A percentile compares a stretch with the other conserved stretches of the same genome.
These are phyloP conservation scores for Pteropus alecto DNA, from an alignment of 2,113 vertebrate genomes.

Conservation along the genomic window DNA sequence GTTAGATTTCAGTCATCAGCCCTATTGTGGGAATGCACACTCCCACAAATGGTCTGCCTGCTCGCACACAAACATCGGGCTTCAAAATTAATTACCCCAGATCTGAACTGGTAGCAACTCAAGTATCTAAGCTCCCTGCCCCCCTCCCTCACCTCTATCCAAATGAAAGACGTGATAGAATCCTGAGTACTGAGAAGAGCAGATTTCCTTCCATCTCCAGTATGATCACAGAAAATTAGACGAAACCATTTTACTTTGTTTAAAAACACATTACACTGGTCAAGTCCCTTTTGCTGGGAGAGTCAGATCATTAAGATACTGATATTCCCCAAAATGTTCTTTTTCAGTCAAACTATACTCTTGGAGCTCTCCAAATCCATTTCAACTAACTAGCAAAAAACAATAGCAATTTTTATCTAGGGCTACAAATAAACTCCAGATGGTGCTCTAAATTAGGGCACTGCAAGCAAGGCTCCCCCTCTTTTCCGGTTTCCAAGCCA, in stretches of 20 bases:
- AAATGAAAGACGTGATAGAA: neutral
- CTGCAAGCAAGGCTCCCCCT: neutral
- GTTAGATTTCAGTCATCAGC: neutral
- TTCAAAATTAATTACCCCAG: neutral
- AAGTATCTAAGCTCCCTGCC: neutral
- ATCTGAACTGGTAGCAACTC: neutral
- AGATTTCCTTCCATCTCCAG: neutral
- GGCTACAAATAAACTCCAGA: neutral
- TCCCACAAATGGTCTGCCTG: neutral
- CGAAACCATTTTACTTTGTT: conserved; percentile 10
- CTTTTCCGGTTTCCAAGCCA: neutral
- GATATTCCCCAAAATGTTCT: neutral
- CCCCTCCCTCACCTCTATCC: neutral
- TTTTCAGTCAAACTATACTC: neutral
- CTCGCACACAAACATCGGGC: neutral
- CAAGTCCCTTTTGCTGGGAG: neutral
- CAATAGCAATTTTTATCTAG: neutral
- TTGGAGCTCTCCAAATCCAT: neutral
- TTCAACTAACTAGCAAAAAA: neutral
- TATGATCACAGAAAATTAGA: neutral
- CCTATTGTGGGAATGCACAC: neutral
- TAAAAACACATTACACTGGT: conserved; percentile 16
- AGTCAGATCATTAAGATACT: neutral
- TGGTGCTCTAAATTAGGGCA: neutral
- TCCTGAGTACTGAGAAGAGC: neutral